Evolutionary conservation across 2,888 invertebrate genomes (phyloP).

Genomic region (Actias luna): DNA sequence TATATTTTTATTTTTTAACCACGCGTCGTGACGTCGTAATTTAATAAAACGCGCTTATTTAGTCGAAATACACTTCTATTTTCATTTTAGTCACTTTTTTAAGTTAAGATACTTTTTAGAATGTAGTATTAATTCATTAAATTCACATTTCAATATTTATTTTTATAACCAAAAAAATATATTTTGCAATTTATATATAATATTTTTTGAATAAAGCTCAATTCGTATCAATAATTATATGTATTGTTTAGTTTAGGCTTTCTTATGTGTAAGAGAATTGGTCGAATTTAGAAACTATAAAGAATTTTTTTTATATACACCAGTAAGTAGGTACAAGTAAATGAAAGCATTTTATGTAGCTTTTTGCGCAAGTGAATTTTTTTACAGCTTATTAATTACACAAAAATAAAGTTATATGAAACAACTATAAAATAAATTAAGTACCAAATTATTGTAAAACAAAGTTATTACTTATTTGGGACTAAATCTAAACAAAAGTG

Average conservation of each 20-base stretch:
- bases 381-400: no score
- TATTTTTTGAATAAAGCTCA: constrained; percentile 18
- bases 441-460: no score
- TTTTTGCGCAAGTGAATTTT: no score
- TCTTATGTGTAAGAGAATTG: neutral
- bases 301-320: no score
- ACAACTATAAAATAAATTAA: no score
- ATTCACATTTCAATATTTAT: constrained; percentile 13
- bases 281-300: neutral
- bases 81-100: constrained; percentile 73
- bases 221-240: constrained; percentile 29
- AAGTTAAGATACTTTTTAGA: constrained; percentile 8
- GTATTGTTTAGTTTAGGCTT: neutral
- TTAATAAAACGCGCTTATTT: constrained; percentile 24
- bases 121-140: constrained; percentile 10
- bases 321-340: no score
- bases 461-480: no score
- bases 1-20: neutral
- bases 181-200: constrained; percentile 1
- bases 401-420: no score
- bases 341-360: no score
- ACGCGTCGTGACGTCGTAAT: neutral
- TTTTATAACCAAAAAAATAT: constrained; percentile 6
- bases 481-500: no score
- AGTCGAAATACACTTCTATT: constrained; percentile 66